phyloP scores from a whole-genome alignment of 2,888 invertebrate genomes.

The Eurois occulta region DNA sequence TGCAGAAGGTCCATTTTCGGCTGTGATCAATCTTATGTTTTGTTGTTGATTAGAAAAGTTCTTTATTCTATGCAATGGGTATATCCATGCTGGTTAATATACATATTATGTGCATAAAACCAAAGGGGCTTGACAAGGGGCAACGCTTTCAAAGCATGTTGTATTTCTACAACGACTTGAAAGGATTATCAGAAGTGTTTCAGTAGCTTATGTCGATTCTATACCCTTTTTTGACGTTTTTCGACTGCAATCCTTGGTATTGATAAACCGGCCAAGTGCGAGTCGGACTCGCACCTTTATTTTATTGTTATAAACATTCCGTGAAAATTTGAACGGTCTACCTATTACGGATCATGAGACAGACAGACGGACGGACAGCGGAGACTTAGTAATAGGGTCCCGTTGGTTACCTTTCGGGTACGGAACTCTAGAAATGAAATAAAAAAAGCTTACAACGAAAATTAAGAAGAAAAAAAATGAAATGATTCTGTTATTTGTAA shows the following conservation, averaged over 20 bases:
- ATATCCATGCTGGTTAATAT: too few relatives aligned
- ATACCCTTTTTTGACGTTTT: not conserved
- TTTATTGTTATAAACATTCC: too few relatives aligned
- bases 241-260: not conserved
- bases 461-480: not conserved
- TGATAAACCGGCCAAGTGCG: too few relatives aligned
- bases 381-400: too few relatives aligned
- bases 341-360: too few relatives aligned
- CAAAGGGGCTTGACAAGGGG: not conserved
- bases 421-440: too few relatives aligned
- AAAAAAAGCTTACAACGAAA: not conserved
- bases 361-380: too few relatives aligned
- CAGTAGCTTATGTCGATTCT: not conserved
- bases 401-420: too few relatives aligned
- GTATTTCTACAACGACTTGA: not conserved
- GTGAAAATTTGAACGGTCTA: too few relatives aligned
- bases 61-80: not conserved
- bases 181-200: not conserved
- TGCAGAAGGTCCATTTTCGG: slow-evolving; percentile 34
- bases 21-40: slow-evolving; percentile 27
- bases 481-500: not conserved
- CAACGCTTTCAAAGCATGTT: not conserved
- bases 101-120: not conserved
- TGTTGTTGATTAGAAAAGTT: slow-evolving; percentile 1
- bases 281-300: too few relatives aligned